Base-by-base conservation (phyloP, 2,888 invertebrate species). In the Hipparchia sbordonii region DNA sequence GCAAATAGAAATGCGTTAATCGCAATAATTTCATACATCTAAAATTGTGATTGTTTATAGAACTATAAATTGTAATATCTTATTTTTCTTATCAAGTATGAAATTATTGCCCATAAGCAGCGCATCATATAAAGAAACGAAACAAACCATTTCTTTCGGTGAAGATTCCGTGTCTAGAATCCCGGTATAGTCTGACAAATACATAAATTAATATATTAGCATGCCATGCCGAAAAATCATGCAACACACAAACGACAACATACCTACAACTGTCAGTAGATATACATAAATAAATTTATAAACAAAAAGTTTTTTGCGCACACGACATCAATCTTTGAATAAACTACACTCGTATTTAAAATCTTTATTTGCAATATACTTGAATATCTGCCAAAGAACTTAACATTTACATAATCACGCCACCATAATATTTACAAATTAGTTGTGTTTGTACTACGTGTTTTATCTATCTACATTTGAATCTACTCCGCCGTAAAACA, bases 111-210 rank as follows among this genome's bases (percentile, higher is more conserved):
- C 62, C 63, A 33, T 45, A 72, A 74, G 67, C 74, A 67, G 72
- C 71, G 56, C 60, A 62, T 57, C 72, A 74, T 74, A 74, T 76
- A 72, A 72, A 73, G 84, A 87, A 89, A 91, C 85, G 85, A 85
- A 91, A 93, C 93, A 89, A 93, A 93, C 93, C 93, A 87, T 92
- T 88, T 85, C 74, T 75, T 85, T 87, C 87, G 87, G 87, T 89
- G 92, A 84, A 83, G 89, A 84, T 87, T 87, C 90, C 90, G 85
- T 87, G 87, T 87, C 91, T 93, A 93, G 93, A 92, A 92, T 90
- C 93, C 93, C 87, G 92, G 91, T 87, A 92, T 91, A 85, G 91
- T 92, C 93, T 93, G 93, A 92, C 89, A 92, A 92, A 93, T 89
- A 92, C 89, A 93, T 86, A 92, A 89, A 62, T 85, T 85, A 86